Evolutionary conservation across 2,797 vertebrate species (phyloP).

Genomic region (Neopelma chrysocephalum): DNA sequence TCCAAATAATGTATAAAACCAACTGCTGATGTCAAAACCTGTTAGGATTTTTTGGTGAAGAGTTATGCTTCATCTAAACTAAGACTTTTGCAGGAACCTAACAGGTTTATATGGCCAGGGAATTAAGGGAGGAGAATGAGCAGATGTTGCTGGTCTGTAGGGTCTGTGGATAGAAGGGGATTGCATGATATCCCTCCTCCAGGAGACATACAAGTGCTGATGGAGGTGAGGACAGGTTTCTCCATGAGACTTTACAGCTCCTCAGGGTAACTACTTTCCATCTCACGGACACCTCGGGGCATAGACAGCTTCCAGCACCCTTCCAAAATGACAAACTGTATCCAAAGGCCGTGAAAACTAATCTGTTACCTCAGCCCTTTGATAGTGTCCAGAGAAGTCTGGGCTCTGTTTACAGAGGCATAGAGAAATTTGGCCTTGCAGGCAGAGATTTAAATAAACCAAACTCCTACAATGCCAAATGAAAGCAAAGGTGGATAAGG

Average conservation of each 20-base stretch:
- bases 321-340: neutral
- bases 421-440: neutral
- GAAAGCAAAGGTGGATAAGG: neutral
- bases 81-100: neutral
- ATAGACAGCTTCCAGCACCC: neutral
- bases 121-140: neutral
- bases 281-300: neutral
- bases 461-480: neutral
- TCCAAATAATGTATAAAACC: neutral
- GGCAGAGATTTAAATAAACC: neutral
- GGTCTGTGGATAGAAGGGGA: accelerated
- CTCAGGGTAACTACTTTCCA: neutral
- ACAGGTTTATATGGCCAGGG: neutral
- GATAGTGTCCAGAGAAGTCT: neutral
- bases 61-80: neutral
- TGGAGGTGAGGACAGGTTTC: neutral
- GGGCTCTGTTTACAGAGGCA: accelerated
- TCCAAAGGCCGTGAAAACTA: neutral
- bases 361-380: neutral
- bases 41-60: neutral
- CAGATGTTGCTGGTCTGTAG: neutral
- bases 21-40: neutral
- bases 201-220: neutral
- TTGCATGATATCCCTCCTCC: neutral
- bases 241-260: neutral